phyloP scores from a whole-genome alignment of 2,888 invertebrate species.

The Drosophila hawaiiensis region DNA sequence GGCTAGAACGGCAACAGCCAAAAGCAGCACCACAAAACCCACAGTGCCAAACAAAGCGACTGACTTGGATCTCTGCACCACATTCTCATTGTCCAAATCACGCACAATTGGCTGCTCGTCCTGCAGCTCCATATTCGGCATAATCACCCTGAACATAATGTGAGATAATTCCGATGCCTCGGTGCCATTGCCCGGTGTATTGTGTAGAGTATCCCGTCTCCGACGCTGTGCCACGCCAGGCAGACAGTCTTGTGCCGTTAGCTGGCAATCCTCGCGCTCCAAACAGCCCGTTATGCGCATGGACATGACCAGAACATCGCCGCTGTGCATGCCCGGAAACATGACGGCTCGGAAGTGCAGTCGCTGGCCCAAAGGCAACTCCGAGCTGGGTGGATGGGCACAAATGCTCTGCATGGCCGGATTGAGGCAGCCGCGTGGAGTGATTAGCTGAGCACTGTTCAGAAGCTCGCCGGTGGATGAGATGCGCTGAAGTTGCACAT shows the following conservation, averaged over 20 bases:
- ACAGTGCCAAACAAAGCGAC: constrained; percentile 69
- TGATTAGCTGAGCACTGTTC: constrained; percentile 85
- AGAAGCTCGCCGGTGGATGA: constrained; percentile 80
- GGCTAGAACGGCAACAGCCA: constrained; percentile 67
- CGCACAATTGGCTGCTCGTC: constrained; percentile 13
- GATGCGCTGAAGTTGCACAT: constrained; percentile 86
- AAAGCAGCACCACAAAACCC: constrained; percentile 71
- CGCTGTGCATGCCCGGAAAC: constrained; percentile 87
- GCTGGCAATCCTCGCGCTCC: constrained; percentile 86
- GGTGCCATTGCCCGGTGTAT: constrained; percentile 49
- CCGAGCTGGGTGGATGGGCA: constrained; percentile 85
- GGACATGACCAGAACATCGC: constrained; percentile 87
- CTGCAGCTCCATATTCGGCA: constrained; percentile 45
- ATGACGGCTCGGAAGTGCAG: constrained; percentile 87
- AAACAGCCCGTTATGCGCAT: constrained; percentile 87
- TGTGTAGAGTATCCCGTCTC: constrained; percentile 50
- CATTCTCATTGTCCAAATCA: neutral
- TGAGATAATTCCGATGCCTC: constrained; percentile 82
- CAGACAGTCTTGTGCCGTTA: constrained; percentile 75
- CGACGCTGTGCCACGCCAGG: constrained; percentile 65
- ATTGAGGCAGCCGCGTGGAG: constrained; percentile 86
- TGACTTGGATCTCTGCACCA: constrained; percentile 25
- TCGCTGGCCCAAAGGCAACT: constrained; percentile 85
- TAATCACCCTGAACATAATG: constrained; percentile 81
- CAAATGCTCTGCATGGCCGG: constrained; percentile 86